Evolutionary conservation across 2,888 invertebrate species (phyloP).

Genomic region (Drosophila cracens): DNA sequence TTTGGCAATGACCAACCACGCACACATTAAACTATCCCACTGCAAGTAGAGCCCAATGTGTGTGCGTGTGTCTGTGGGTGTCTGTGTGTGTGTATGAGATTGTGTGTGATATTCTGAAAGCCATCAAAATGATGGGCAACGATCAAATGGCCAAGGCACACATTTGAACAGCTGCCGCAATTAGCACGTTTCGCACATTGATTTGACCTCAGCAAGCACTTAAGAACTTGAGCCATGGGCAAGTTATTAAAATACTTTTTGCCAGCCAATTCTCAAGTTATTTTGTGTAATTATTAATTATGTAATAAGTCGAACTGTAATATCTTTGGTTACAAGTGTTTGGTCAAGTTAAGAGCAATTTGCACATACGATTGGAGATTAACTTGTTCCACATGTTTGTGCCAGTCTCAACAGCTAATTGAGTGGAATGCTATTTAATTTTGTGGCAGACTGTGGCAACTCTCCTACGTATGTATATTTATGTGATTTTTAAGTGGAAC

Average conservation of each 20-base stretch:
- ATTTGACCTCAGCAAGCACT: conserved; percentile 52
- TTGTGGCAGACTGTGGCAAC: not conserved
- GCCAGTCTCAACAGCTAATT: not conserved
- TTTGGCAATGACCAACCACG: conserved; percentile 55
- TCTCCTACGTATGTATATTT: not conserved
- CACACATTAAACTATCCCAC: conserved; percentile 48
- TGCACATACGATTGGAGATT: not conserved
- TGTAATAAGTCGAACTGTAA: conserved; percentile 56
- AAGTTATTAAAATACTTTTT: conserved; percentile 71
- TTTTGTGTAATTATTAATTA: conserved; percentile 69
- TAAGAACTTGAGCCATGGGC: conserved; percentile 24
- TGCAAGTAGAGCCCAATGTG: conserved; percentile 5
- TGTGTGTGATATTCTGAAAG: conserved; percentile 40
- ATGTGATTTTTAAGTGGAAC: not conserved
- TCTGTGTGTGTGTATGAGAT: not conserved
- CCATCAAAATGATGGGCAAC: conserved; percentile 77
- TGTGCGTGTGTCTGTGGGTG: conserved; percentile 2
- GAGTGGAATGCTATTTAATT: not conserved
- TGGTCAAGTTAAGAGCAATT: conserved; percentile 42
- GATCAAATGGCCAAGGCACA: conserved; percentile 73
- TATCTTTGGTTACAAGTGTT: conserved; percentile 35
- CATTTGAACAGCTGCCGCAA: conserved; percentile 80
- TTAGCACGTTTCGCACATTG: conserved; percentile 80
- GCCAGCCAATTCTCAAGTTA: conserved; percentile 15
- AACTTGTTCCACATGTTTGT: not conserved